These are phyloP conservation scores for Sorex maritimensis DNA, from an alignment of 2,797 vertebrate genomes.

Conservation along the genomic window DNA sequence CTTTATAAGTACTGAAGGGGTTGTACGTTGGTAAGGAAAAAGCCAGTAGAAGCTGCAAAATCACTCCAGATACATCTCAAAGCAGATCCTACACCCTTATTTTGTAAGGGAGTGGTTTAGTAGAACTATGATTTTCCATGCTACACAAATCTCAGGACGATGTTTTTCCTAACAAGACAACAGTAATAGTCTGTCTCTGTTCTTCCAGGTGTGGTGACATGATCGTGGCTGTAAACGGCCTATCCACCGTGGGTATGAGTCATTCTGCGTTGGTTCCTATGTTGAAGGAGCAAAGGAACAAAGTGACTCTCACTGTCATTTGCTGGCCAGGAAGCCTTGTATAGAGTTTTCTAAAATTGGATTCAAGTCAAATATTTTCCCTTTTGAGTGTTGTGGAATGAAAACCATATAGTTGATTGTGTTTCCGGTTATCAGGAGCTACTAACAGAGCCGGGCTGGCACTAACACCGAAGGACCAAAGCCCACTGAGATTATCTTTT, in stretches of 20 bases:
- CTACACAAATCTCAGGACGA: background rate
- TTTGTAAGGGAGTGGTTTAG: background rate
- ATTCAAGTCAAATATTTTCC: constrained; percentile 69
- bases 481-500: constrained; percentile 80
- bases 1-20: background rate
- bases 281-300: constrained; percentile 98
- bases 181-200: constrained; percentile 8
- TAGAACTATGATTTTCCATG: background rate
- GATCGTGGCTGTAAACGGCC: constrained; percentile 98
- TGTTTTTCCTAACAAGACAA: background rate
- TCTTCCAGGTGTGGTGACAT: constrained; percentile 97
- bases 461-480: constrained; percentile 83
- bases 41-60: background rate
- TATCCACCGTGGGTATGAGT: constrained; percentile 99
- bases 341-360: constrained; percentile 89
- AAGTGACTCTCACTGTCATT: constrained; percentile 97
- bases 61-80: background rate
- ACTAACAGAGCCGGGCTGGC: constrained; percentile 85
- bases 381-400: constrained; percentile 82
- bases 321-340: constrained; percentile 99
- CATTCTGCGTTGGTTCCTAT: constrained; percentile 98
- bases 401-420: constrained; percentile 70
- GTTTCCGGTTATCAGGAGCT: constrained; percentile 66
- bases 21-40: background rate
- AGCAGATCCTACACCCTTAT: background rate